Base-by-base conservation (phyloP, 2,113 vertebrate genomes). In the Spea bombifrons region DNA sequence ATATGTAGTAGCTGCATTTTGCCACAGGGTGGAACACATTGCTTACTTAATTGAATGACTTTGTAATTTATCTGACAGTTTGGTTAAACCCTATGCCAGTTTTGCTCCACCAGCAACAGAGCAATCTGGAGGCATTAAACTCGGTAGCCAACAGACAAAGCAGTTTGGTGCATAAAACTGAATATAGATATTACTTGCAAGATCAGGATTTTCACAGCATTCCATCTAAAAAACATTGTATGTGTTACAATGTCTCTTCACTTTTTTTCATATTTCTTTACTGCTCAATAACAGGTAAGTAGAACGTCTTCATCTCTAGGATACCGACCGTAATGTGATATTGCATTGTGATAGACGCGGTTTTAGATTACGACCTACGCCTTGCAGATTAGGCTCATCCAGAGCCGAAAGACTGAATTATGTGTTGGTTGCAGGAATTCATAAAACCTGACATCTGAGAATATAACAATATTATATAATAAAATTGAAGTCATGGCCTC, bases 11-110 rank as follows among this genome's bases (percentile, higher is more conserved):
- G 89, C 92, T 81, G 87, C 82, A 86, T 86, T 89, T 88, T 91
- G 93, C 95, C 95, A 96, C 95, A 93, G 92, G 95, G 93, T 94
- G 95, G 95, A 92, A 94, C 84, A 94, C 89, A 86, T 91, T 82
- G 88, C 92, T 90, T 90, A 88, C 86, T 86, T 88, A 94, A 94
- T 87, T 83, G 89, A 93, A 88, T 75, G 88, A 63, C 83, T 87
- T 83, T 50, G 74, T 88, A 90, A 92, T 91, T 87, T 84, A 83
- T 83, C 81, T 81, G 89, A 90, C 88, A 88, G 89, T 86, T 88
- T 84, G 80, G 81, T 73, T 48, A 86, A 81, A 85, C 82, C 89
- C 86, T 88, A 89, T 88, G 86, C 88, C 86, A 88, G 87, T 84
- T 87, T 73, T 86, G 53, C 87, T 89, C 84, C 86, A 89, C 86